Conservation (phyloP, 2,113 vertebrate species). For the Accipiter virgatus region DNA sequence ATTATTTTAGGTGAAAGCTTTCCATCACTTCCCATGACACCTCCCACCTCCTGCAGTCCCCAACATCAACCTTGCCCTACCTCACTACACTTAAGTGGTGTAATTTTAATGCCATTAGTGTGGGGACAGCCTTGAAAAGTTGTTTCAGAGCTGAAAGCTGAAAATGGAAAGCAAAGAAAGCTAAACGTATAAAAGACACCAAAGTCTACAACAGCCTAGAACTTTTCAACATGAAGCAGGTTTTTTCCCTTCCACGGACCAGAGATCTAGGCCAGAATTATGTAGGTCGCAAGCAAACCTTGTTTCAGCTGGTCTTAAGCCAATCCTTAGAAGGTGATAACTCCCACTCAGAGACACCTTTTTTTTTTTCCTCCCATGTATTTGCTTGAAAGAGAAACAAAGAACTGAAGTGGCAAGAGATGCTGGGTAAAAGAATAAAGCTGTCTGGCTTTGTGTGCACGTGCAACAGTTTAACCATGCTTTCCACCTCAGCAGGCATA, state of each 20-base stretch:
- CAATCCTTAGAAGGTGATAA: neutral
- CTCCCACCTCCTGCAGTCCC: neutral
- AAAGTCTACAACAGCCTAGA: neutral
- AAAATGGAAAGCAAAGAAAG: neutral
- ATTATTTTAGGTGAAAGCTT: neutral
- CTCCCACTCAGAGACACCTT: neutral
- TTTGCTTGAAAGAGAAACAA: neutral
- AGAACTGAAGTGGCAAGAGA: neutral
- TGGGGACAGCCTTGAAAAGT: neutral
- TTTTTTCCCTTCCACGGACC: neutral
- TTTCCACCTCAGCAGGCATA: neutral
- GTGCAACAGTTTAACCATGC: neutral
- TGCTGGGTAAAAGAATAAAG: neutral
- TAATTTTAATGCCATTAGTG: neutral
- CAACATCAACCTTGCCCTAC: neutral
- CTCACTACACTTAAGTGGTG: neutral
- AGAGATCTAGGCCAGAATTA: conserved; percentile 11
- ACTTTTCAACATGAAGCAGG: neutral
- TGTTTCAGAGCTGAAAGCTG: neutral
- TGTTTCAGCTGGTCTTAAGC: neutral
- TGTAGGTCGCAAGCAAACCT: neutral
- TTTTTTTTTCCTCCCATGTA: too few relatives aligned
- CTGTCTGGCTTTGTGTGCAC: neutral
- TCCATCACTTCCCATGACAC: neutral
- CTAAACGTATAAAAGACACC: neutral